Evolutionary conservation across 1,140 invertebrate genomes (phyloP), one percentile per base, ranked within the genome.

Genomic region (Bombus sylvicola): DNA sequence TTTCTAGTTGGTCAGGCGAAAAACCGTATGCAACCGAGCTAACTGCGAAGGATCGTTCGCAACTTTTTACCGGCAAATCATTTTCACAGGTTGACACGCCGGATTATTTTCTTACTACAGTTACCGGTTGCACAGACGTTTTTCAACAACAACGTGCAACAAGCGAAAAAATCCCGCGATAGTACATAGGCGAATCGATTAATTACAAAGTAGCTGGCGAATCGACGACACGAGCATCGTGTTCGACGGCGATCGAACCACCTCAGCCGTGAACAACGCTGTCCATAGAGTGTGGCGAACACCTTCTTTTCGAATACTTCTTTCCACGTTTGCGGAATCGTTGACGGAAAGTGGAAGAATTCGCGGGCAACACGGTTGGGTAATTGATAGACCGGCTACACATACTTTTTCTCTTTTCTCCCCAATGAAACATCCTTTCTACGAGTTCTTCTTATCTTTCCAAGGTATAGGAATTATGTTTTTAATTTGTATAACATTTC

Each of bases 21-120:
- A 80, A 85, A 85, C 68, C 68, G 43, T 64, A 82, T 74, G 59
- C 41, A 69, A 77, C 57, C 28, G 37, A 72, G 43, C 79, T 41
- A 74, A 71, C 74, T 53, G 15, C 15, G 31, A 15, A n/a, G 31
- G 25, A 83, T 62, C 81, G 76, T 53, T 76, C 76, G 37, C 22
- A 66, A 34, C 47, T 89, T 90, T 87, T 90, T 90, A 79, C 22
- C 25, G 3, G 34, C 69, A 53, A 90, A 87, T 84, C 86, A 81
- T 90, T 90, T 90, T 90, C 88, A 90, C 89, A 90, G 88, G 74
- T 88, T 80, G 86, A 88, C 79, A 90, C 82, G 79, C 59, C 82
- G 71, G 82, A 90, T 90, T 85, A 89, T 68, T 85, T 90, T 90
- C 88, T 90, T 90, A 78, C 64, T 62, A 15, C 34, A 43, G 64